phyloP scores from a whole-genome alignment of 2,797 vertebrate genomes.

The Mormyrus hasselquistii region DNA sequence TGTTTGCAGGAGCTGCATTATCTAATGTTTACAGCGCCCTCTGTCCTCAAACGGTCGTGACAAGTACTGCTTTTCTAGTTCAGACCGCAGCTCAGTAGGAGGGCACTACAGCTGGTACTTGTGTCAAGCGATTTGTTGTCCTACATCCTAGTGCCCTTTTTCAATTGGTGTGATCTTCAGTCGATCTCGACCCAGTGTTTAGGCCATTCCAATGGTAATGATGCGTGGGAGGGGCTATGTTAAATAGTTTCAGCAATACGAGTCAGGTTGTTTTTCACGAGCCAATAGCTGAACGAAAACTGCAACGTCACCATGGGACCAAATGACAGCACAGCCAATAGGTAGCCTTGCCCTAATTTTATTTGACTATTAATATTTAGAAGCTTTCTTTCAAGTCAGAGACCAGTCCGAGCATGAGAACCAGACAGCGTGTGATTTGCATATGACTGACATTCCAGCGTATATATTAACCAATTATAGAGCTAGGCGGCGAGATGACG shows the following conservation, averaged over 20 bases:
- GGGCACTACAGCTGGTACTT: conserved; percentile 34
- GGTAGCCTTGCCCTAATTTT: neutral
- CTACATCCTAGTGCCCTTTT: conserved; percentile 47
- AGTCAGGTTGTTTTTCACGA: conserved; percentile 21
- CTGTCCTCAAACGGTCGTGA: conserved; percentile 32
- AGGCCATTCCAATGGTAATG: conserved; percentile 41
- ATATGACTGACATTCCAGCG: conserved; percentile 79
- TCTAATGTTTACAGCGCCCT: conserved; percentile 43
- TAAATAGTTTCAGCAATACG: conserved; percentile 29
- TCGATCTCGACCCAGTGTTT: conserved; percentile 51
- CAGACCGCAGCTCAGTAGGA: conserved; percentile 33
- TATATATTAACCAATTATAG: conserved; percentile 55
- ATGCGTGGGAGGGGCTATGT: conserved; percentile 31
- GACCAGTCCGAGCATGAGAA: conserved; percentile 7
- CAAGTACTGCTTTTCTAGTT: conserved; percentile 33
- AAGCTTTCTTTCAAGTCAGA: conserved; percentile 6
- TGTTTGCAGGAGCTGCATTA: neutral
- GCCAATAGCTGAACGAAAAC: neutral
- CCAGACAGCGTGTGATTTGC: conserved; percentile 52
- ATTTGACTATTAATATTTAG: conserved; percentile 8
- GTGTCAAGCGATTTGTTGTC: conserved; percentile 54
- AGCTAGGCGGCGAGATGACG: conserved; percentile 44
- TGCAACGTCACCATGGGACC: neutral
- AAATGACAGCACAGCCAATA: conserved; percentile 32
- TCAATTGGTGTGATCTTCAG: conserved; percentile 40